Evolutionary conservation across 2,797 vertebrate species (phyloP), one percentile per base, ranked within the genome.

Genomic region (Rachycentron canadum): DNA sequence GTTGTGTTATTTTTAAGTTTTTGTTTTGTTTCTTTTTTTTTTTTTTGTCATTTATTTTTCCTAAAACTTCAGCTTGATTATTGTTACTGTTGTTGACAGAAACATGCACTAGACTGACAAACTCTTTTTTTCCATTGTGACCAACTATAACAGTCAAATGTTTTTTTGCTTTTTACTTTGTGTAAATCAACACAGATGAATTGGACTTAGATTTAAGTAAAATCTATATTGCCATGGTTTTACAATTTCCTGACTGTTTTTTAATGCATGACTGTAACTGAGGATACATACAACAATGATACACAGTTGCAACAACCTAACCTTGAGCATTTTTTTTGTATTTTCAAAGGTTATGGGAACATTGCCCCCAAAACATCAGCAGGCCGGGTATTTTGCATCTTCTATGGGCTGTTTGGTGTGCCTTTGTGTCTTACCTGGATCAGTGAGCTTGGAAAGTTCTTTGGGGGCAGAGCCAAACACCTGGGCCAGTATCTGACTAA

Each of bases 371-470:
- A 99, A 93, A 99, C 98, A 0, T 80, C 96, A 0, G 81, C 93
- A 0, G 98, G 98, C 25, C 96, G 97, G 43, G 95, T 98, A 21
- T 99, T 99, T 90, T 99, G 98, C 90, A 97, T 99, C 89, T 97
- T 99, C 92, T 99, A 99, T 4, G 98, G 98, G 5, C 96, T 99
- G n/a, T 99, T 99, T 38, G 98, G 98, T 34, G 97, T 98, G n/a
- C 98, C 98, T 0, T 92, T 99, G 57, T 99, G 98, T 88, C 95
- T 99, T 76, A 98, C 97, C 0, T 99, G 98, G 98, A 99, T 99
- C 94, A 99, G 97, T 72, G 98, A 99, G 86, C 93, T 99, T 61
- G 98, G 98, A 47, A 99, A 99, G 94, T 99, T 99, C 92, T 99
- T 99, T 28, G 98, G 97, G n/a, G 98, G 98, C 82, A 95, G 98